Conservation (phyloP, 1,140 invertebrate genomes). For the Steinernema feltiae region DNA sequence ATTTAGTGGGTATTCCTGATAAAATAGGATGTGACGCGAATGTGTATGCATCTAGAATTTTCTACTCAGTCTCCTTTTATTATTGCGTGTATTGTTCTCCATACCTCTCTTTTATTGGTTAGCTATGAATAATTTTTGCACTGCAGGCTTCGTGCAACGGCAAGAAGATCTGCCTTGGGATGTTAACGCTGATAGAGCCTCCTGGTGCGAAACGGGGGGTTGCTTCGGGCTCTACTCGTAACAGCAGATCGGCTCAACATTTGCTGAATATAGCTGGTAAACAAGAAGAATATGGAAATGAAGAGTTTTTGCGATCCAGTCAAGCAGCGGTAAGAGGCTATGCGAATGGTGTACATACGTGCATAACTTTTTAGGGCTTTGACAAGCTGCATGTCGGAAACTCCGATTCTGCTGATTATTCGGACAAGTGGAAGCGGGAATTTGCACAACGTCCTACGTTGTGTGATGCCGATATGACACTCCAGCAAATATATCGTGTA, state of each 20-base stretch:
- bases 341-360: too few relatives aligned
- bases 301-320: neutral
- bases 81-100: too few relatives aligned
- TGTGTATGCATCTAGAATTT: too few relatives aligned
- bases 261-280: constrained; percentile 29
- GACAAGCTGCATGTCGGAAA: constrained; percentile 35
- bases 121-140: too few relatives aligned
- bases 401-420: constrained; percentile 40
- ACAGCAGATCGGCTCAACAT: constrained; percentile 31
- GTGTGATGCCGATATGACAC: constrained; percentile 48
- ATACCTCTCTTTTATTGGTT: too few relatives aligned
- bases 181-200: constrained; percentile 37
- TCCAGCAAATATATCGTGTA: constrained; percentile 46
- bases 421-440: constrained; percentile 42
- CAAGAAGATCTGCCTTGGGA: constrained; percentile 16
- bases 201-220: constrained; percentile 25
- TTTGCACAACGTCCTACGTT: constrained; percentile 43
- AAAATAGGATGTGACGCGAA: too few relatives aligned
- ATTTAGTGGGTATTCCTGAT: too few relatives aligned
- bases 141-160: neutral
- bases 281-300: neutral
- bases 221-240: constrained; percentile 16
- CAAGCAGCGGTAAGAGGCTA: too few relatives aligned
- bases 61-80: too few relatives aligned
- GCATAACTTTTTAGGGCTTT: constrained; percentile 40